Conservation (phyloP, 1,140 invertebrate genomes). For the Lordiphosa clarofinis region DNA sequence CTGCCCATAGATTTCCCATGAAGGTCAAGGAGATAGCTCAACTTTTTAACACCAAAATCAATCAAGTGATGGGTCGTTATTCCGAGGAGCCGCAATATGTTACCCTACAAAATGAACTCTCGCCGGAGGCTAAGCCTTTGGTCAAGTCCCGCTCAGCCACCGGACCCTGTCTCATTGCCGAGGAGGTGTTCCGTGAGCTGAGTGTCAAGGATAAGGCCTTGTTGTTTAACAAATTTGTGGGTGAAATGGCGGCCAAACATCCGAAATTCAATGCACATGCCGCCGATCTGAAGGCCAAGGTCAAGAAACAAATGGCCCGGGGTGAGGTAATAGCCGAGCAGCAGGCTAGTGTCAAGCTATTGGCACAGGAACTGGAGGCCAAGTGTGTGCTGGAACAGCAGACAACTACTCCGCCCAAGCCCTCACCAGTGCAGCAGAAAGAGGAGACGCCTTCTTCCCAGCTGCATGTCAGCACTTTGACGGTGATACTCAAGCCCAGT, state of each 20-base stretch:
- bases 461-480: constrained; percentile 63
- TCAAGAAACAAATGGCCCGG: constrained; percentile 55
- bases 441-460: constrained; percentile 3
- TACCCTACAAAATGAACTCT: constrained; percentile 52
- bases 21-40: constrained; percentile 72
- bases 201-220: constrained; percentile 72
- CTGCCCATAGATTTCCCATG: constrained; percentile 33
- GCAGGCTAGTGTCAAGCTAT: constrained; percentile 58
- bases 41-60: constrained; percentile 63
- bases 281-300: constrained; percentile 43
- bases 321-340: constrained; percentile 62
- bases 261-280: constrained; percentile 65
- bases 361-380: constrained; percentile 63
- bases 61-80: constrained; percentile 45
- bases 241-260: constrained; percentile 65
- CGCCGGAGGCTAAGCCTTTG: constrained; percentile 27
- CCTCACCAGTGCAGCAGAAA: neutral
- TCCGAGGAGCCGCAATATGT: constrained; percentile 41
- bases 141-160: neutral
- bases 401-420: neutral
- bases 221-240: constrained; percentile 69
- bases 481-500: constrained; percentile 62
- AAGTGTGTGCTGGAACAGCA: constrained; percentile 41
- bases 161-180: constrained; percentile 58
- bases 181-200: constrained; percentile 67